Percentiles rank a stretch among this genome's conserved stretches.
Evolutionary conservation across 2,888 invertebrate species (phyloP).

Genomic region (Cyrtodaria siliqua): DNA sequence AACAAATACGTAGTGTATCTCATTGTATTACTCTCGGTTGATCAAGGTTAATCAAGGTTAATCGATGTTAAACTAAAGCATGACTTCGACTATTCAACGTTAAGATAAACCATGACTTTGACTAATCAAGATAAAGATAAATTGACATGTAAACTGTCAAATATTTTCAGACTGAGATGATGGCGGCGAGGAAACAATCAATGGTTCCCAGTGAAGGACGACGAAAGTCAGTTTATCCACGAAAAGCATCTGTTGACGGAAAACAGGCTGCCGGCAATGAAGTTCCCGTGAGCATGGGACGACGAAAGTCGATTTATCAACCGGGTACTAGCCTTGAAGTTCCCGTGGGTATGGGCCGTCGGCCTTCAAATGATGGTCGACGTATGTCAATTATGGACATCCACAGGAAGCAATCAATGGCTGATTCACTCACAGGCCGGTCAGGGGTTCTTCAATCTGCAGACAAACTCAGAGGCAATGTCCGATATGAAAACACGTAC

Average conservation of each 20-base stretch:
- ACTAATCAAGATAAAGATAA: too few relatives aligned
- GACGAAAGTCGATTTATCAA: not conserved
- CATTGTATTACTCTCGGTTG: too few relatives aligned
- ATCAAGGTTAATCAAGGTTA: too few relatives aligned
- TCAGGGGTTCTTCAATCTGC: constrained; percentile 62
- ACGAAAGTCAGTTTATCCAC: constrained; percentile 27
- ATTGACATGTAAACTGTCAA: too few relatives aligned
- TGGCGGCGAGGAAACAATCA: constrained; percentile 52
- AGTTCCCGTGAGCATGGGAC: constrained; percentile 42
- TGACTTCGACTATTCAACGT: too few relatives aligned
- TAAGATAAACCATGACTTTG: too few relatives aligned
- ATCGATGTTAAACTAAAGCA: too few relatives aligned
- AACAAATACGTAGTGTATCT: too few relatives aligned
- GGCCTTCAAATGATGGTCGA: not conserved
- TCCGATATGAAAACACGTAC: constrained; percentile 78
- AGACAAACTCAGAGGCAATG: constrained; percentile 56
- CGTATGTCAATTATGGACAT: constrained; percentile 43
- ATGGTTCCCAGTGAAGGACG: constrained; percentile 36
- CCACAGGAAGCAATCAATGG: constrained; percentile 60
- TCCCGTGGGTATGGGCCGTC: constrained; percentile 37
- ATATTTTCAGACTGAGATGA: too few relatives aligned
- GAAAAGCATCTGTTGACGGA: constrained; percentile 31
- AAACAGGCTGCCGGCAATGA: not conserved
- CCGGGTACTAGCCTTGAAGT: constrained; percentile 1
- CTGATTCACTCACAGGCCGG: constrained; percentile 62